phyloP scores from a whole-genome alignment of 92 coral and sea anemone genomes.

The Porites evermanni region DNA sequence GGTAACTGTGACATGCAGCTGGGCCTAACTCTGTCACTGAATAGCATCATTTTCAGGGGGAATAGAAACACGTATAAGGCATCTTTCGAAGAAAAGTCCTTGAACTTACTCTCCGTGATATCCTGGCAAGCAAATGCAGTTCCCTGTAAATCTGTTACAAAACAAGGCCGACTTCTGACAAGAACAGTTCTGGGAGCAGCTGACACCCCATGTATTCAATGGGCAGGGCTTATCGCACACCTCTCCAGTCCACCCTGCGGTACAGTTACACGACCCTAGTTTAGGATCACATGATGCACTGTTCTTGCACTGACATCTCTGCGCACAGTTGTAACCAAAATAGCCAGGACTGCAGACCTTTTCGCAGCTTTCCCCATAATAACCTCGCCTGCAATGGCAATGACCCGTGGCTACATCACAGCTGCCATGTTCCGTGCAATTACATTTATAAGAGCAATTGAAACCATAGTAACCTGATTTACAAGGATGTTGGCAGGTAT shows the following conservation, averaged over 20 bases:
- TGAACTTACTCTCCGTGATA: conserved; percentile 73
- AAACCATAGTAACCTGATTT: conserved; percentile 84
- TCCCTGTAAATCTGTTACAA: conserved; percentile 86
- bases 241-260: conserved; percentile 85
- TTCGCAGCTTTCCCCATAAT: conserved; percentile 74
- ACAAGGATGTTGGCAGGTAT: conserved; percentile 86
- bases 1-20: no score
- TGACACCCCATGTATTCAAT: conserved; percentile 82
- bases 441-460: conserved; percentile 78
- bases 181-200: conserved; percentile 70
- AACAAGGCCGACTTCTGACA: conserved; percentile 76
- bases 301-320: conserved; percentile 87
- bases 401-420: conserved; percentile 84
- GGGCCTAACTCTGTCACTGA: no score
- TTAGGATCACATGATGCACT: conserved; percentile 73
- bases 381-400: conserved; percentile 85
- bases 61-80: no score
- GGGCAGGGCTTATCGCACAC: conserved; percentile 88
- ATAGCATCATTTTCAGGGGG: no score
- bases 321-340: conserved; percentile 89
- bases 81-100: no score
- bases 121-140: conserved; percentile 84
- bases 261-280: conserved; percentile 87
- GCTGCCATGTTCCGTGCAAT: conserved; percentile 77
- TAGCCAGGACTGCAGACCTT: conserved; percentile 73